A percentile compares a stretch with the other conserved stretches of the same genome.
Conservation (phyloP, 2,797 vertebrate species). For the Chrysocyon brachyurus region DNA sequence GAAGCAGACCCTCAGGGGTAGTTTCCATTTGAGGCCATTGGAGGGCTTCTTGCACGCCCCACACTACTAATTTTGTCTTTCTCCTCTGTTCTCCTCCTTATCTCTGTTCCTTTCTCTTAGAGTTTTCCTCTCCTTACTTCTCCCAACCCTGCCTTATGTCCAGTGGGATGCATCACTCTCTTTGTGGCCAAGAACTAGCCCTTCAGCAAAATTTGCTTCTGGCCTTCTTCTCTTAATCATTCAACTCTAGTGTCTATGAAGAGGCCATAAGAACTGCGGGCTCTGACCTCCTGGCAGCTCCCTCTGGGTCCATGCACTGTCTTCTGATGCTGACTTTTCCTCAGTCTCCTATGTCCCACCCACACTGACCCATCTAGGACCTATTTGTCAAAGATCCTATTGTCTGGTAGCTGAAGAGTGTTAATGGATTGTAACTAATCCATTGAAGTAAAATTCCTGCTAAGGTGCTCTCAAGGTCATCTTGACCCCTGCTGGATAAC, state of each 20-base stretch:
- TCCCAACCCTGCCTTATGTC: neutral
- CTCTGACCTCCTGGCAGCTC: rapidly evolving
- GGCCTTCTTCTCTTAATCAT: too few relatives aligned
- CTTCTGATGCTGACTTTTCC: neutral
- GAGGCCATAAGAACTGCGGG: neutral
- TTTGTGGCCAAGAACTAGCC: neutral
- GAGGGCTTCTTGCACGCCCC: neutral
- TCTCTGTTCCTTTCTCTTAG: neutral
- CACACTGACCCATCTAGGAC: too few relatives aligned
- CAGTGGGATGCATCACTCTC: neutral
- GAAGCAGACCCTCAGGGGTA: rapidly evolving
- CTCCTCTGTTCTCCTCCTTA: neutral
- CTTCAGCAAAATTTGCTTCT: neutral
- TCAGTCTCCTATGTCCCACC: neutral
- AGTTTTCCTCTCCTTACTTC: neutral
- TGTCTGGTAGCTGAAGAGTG: neutral
- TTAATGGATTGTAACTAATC: neutral
- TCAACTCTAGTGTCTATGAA: too few relatives aligned
- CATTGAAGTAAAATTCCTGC: neutral
- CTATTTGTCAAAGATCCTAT: neutral
- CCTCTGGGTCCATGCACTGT: neutral
- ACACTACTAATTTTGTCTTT: rapidly evolving
- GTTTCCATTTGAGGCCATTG: rapidly evolving
- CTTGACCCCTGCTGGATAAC: neutral
- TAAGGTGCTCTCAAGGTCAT: too few relatives aligned